Conservation (phyloP, 2,113 vertebrate genomes). For the Ciconia boyciana region DNA sequence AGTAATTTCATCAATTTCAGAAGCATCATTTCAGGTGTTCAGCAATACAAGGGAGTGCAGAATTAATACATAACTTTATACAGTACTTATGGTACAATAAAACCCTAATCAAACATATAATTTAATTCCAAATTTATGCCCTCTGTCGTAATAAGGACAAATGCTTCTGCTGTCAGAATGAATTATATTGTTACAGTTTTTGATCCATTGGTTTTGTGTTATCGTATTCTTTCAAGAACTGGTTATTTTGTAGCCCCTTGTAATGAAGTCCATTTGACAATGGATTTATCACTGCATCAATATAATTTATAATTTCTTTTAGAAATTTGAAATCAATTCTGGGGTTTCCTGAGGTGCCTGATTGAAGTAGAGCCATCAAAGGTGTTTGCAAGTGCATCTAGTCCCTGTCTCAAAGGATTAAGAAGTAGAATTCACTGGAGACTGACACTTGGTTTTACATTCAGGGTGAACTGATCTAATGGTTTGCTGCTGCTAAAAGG, state of each 20-base stretch:
- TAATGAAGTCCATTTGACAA: not conserved
- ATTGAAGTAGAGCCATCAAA: not conserved
- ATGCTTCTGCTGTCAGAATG: not conserved
- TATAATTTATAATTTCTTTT: not conserved
- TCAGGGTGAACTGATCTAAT: not conserved
- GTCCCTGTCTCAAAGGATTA: not conserved
- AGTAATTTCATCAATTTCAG: not conserved
- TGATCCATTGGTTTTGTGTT: not conserved
- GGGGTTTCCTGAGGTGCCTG: not conserved
- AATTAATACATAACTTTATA: not conserved
- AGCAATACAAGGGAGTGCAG: not conserved
- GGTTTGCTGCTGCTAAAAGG: not conserved
- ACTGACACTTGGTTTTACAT: not conserved
- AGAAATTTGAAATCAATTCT: not conserved
- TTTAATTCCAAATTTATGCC: not conserved
- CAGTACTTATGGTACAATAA: not conserved
- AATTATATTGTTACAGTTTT: not conserved
- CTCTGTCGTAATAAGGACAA: not conserved
- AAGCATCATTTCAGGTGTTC: not conserved
- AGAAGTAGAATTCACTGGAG: not conserved
- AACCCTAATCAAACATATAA: not conserved
- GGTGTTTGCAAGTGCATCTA: not conserved
- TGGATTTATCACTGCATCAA: not conserved
- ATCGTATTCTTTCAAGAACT: not conserved
- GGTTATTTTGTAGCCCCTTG: not conserved